phyloP scores from a whole-genome alignment of 2,888 invertebrate species.

The Coecobrya sp. region DNA sequence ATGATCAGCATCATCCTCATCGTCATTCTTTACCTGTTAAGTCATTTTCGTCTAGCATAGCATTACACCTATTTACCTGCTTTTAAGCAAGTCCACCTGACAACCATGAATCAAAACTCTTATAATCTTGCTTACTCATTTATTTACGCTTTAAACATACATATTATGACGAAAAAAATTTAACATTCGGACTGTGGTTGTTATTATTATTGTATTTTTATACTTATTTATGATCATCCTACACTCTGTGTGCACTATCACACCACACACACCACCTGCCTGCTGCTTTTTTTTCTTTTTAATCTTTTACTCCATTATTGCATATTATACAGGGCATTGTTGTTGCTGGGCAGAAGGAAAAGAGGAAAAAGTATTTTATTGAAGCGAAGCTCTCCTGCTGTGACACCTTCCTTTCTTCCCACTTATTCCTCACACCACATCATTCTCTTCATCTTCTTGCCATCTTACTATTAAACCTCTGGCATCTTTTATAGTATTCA shows the following conservation, averaged over 20 bases:
- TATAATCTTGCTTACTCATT: slow-evolving; percentile 54
- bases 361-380: slow-evolving; percentile 58
- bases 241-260: slow-evolving; percentile 26
- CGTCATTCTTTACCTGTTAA: neutral
- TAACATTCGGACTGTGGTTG: slow-evolving; percentile 16
- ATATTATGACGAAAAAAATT: slow-evolving; percentile 30
- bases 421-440: slow-evolving; percentile 75
- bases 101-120: slow-evolving; percentile 60
- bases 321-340: neutral
- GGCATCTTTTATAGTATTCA: neutral
- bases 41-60: neutral
- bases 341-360: slow-evolving; percentile 29
- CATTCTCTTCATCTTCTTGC: neutral
- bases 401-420: slow-evolving; percentile 79
- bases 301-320: slow-evolving; percentile 33
- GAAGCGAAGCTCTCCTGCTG: slow-evolving; percentile 78
- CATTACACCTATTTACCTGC: neutral
- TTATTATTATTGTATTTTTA: slow-evolving; percentile 2
- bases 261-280: slow-evolving; percentile 49
- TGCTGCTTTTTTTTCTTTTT: slow-evolving; percentile 15
- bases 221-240: slow-evolving; percentile 27
- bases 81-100: slow-evolving; percentile 4
- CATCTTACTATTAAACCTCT: neutral
- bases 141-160: slow-evolving; percentile 7
- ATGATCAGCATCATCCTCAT: neutral